These are phyloP conservation scores for Pangasius djambal DNA, from an alignment of 2,797 vertebrate species.

Conservation along the genomic window DNA sequence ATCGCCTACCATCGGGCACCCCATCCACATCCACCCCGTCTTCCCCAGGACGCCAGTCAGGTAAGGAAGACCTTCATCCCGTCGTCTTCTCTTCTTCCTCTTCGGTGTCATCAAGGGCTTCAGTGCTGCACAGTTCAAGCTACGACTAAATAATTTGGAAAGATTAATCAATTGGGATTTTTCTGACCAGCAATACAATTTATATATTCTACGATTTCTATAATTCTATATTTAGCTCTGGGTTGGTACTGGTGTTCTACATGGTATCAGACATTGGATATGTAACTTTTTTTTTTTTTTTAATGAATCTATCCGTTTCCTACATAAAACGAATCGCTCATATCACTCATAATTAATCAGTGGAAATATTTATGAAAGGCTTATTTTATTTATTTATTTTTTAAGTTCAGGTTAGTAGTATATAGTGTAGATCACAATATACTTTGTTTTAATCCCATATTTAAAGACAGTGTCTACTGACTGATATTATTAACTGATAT, in stretches of 20 bases:
- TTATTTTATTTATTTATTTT: too few species aligned
- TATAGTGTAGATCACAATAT: too few species aligned
- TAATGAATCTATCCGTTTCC: not conserved
- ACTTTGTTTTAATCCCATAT: too few species aligned
- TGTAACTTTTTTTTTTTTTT: not conserved
- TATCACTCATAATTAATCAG: not conserved
- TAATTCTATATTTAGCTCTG: not conserved
- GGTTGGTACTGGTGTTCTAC: not conserved
- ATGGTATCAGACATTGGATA: not conserved
- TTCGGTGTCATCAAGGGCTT: not conserved
- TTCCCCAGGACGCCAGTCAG: constrained; percentile 72
- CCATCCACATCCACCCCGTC: constrained; percentile 74
- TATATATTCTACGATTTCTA: not conserved
- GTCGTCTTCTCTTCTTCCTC: not conserved
- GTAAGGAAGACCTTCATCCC: constrained; percentile 54
- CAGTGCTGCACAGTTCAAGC: constrained; percentile 13
- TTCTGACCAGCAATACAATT: not conserved
- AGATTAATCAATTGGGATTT: not conserved
- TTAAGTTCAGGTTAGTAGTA: too few species aligned
- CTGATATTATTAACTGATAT: too few species aligned
- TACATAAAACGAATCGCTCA: not conserved
- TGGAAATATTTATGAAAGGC: too few species aligned
- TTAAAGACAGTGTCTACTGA: too few species aligned
- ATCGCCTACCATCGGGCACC: constrained; percentile 65
- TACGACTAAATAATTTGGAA: not conserved